Base-by-base conservation (phyloP, 2,797 vertebrate genomes). In the Smutsia temminckii region DNA sequence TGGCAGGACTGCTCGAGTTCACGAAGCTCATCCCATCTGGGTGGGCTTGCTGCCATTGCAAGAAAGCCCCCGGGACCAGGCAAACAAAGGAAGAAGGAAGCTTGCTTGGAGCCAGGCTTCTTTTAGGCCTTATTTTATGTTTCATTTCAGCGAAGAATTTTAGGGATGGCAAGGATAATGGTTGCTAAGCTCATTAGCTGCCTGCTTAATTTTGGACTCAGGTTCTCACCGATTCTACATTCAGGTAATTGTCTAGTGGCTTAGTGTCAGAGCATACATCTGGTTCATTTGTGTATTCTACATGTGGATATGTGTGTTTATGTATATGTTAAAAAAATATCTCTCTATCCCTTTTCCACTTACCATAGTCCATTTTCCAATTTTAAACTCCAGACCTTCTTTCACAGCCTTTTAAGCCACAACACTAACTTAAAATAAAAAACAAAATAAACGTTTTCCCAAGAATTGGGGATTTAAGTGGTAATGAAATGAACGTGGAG, bases 141-240 rank as follows among this genome's bases (percentile, higher is more conserved):
- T 94, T 93, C 42, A 78, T 72, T 89, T 68, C 83, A 95, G 59
- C 66, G 46, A 77, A 85, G 68, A 95, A 88, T 83, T 94, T 53
- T 20, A 71, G 53, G 32, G 25, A 23, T 17, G 17, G 61, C 84
- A 93, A 72, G 84, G 55, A 80, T 77, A 79, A n/a, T 64, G 49
- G 83, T 42, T 91, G 59, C n/a, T 85, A 81, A 95, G 51, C 32
- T 91, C 79, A 93, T 93, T 89, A 85, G 59, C 42, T 66, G 17
- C 20, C 55, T 42, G 8, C n/a, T 93, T 32, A 85, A 16, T 95
- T 89, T 93, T 88, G 53, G 51, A 75, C 23, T 75, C 32, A 4
- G 68, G 11, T 29, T 74, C 57, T n/a, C 90, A 37, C 29, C 85
- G 71, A 81, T 74, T 13, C 42, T 90, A 10, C 66, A 63, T 27